These are phyloP conservation scores for Pagetopsis macropterus DNA, from an alignment of 2,797 vertebrate genomes.

Conservation along the genomic window DNA sequence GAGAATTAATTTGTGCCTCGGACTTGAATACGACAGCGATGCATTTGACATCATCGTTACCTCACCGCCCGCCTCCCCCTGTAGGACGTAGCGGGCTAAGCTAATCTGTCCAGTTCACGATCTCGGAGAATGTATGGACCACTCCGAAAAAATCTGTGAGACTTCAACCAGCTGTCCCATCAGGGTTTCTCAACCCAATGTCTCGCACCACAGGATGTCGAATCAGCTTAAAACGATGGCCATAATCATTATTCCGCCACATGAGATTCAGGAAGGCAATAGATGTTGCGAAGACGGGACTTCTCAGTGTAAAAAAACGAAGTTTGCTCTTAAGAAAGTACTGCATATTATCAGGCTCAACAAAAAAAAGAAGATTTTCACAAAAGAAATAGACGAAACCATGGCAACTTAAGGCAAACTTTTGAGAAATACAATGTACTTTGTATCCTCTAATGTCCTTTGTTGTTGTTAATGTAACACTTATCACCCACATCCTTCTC, in stretches of 20 bases:
- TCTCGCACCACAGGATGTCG: conserved; percentile 75
- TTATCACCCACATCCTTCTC: conserved; percentile 31
- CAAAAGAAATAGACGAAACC: conserved; percentile 30
- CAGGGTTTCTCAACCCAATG: conserved; percentile 69
- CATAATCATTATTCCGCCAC: conserved; percentile 63
- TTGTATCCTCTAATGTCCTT: conserved; percentile 34
- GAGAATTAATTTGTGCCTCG: conserved; percentile 73
- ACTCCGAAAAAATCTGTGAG: conserved; percentile 45
- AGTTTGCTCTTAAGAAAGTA: conserved; percentile 29
- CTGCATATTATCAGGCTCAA: conserved; percentile 35
- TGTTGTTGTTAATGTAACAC: conserved; percentile 30
- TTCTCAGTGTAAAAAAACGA: conserved; percentile 30
- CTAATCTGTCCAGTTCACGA: conserved; percentile 68
- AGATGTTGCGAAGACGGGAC: conserved; percentile 37
- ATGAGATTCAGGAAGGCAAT: conserved; percentile 32
- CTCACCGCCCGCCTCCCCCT: conserved; percentile 71
- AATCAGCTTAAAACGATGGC: conserved; percentile 75
- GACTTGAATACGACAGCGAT: conserved; percentile 84
- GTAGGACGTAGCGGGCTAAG: conserved; percentile 56
- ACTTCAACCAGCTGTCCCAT: conserved; percentile 73
- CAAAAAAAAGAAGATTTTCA: conserved; percentile 9
- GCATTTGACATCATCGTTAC: conserved; percentile 86
- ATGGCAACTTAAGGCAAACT: conserved; percentile 41
- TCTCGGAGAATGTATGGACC: conserved; percentile 45
- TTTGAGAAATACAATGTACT: conserved; percentile 45